These are phyloP conservation scores for Forbesichthys papilliferus DNA, from an alignment of 2,113 vertebrate species.

Conservation along the genomic window DNA sequence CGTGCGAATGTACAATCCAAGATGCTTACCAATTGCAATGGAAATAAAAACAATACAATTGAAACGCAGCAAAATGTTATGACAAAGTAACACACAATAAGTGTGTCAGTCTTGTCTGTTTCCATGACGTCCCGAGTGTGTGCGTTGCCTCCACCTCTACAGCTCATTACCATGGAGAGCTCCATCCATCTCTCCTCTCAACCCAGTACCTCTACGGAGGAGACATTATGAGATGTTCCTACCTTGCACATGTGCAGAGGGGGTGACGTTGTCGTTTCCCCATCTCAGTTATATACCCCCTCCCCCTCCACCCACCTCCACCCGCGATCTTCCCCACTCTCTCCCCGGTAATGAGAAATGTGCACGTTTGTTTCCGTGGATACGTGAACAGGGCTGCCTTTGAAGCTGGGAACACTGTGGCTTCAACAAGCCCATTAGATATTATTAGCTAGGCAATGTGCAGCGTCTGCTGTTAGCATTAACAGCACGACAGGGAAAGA, in stretches of 20 bases:
- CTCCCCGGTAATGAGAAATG: background rate
- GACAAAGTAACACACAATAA: too few species aligned
- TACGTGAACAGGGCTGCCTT: background rate
- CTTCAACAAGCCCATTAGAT: constrained; percentile 7
- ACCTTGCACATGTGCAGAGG: too few species aligned
- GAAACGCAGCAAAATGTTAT: too few species aligned
- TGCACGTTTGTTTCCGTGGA: background rate
- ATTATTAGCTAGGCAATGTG: constrained; percentile 1
- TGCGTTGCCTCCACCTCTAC: background rate
- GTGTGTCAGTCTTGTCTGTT: background rate
- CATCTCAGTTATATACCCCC: too few species aligned
- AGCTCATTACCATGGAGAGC: constrained; percentile 5
- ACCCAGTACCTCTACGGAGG: background rate
- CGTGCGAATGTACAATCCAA: too few species aligned
- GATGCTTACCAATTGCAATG: too few species aligned
- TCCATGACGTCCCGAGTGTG: background rate
- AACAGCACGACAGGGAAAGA: background rate
- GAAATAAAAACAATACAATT: too few species aligned
- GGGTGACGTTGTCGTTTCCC: constrained; percentile 1
- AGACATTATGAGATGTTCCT: too few species aligned
- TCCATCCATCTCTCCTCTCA: background rate
- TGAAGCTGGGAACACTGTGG: constrained; percentile 3
- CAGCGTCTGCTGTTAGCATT: constrained; percentile 8
- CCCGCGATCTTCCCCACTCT: background rate
- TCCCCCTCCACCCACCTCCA: background rate